Percentiles rank a stretch among this genome's conserved stretches.
Evolutionary conservation across 92 coral and sea anemone genomes (phyloP).

Genomic region (Paramuricea clavata): DNA sequence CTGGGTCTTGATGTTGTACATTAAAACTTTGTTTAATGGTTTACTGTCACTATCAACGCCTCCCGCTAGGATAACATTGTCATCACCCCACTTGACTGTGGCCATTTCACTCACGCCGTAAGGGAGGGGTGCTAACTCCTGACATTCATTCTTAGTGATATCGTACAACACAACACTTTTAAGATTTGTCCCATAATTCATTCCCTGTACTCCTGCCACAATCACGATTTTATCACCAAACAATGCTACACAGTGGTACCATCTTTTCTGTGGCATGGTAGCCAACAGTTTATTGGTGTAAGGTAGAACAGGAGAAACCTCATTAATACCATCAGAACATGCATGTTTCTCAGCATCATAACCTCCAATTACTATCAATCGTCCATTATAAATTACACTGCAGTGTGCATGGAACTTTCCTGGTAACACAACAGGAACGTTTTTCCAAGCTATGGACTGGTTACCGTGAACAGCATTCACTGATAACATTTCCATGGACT

Average conservation of each 20-base stretch:
- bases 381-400: conserved; percentile 14
- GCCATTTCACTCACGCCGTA: not conserved
- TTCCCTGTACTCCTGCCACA: not conserved
- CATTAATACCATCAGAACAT: not conserved
- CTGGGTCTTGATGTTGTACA: conserved; percentile 74
- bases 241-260: not conserved
- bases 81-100: not conserved
- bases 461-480: not conserved
- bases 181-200: not conserved
- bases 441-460: not conserved
- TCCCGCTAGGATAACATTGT: not conserved
- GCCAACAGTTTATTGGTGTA: conserved; percentile 2
- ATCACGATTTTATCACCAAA: conserved; percentile 19
- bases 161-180: conserved; percentile 15
- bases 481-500: not conserved
- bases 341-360: not conserved
- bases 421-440: not conserved
- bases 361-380: conserved; percentile 16
- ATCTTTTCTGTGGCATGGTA: conserved; percentile 9
- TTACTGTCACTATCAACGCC: not conserved
- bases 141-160: conserved; percentile 9
- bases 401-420: no score
- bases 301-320: conserved; percentile 3
- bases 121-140: conserved; percentile 12
- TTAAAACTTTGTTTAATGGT: not conserved